Evolutionary conservation across 2,888 invertebrate genomes (phyloP), one percentile per base, ranked within the genome.

Genomic region (Eristalis arbustorum): DNA sequence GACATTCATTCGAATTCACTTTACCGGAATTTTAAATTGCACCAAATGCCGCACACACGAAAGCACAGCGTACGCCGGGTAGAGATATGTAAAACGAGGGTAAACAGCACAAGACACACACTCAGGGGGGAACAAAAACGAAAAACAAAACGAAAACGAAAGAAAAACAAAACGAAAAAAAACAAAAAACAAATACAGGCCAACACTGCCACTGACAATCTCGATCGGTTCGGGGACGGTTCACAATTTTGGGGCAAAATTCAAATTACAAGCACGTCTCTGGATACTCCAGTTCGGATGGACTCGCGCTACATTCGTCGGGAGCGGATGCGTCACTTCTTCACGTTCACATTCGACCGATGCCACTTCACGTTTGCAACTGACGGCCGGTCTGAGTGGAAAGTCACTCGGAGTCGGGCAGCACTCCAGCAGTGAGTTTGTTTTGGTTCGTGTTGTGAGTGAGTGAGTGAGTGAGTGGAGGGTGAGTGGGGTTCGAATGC

Each of bases 341-440:
- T 49, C 49, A 49, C 49, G 5, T 14, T 59, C 64, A 73, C 22
- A 66, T 37, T 80, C 68, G 42, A 80, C 62, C 80, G 31, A 69
- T 68, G 23, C 76, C 80, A 76, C 76, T 76, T 80, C 80, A 84
- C 80, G 68, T 76, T 68, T 80, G 84, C 71, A 76, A 84, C 84
- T 84, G 80, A 84, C 80, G 59, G 73, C 14, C 42, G 40, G 31
- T 61, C 75, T 63, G 84, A 84, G 84, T 79, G 79, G 22, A 57
- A 76, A 68, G 3, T 1, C 18, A 14, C n/a, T 1, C 1, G n/a
- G 49, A 49, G 18, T 18, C n/a, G 31, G 49, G 25, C 66, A 31
- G 3, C 31, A 31, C 31, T 57, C 10, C n/a, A n/a, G n/a, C n/a
- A n/a, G 3, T 11, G 79, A 71, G 71, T 82, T 76, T 82, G 81